Base-by-base conservation (phyloP, 1,140 invertebrate species). In the Drosophila lowei region DNA sequence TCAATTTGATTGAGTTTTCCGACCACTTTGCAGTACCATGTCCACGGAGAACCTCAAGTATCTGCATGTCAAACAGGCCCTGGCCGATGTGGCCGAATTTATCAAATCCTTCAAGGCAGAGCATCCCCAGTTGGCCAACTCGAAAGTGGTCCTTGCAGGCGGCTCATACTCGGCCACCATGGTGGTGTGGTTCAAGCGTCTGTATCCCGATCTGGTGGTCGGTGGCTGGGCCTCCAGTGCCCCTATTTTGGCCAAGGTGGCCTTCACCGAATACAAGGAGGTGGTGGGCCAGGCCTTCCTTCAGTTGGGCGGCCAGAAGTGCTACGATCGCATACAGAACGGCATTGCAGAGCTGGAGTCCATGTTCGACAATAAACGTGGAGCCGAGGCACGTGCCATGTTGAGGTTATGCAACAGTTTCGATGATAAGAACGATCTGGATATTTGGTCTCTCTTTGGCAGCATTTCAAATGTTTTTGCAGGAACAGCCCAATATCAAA, bases 81-180 rank as follows among this genome's bases (percentile, higher is more conserved):
- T 96, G 11, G 95, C 94, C 25, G 96, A 96, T 92, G 86, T 95
- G 43, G 95, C 94, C 2, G 91, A 93, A 65, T 95, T 96, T 50
- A 94, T 96, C 46, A 75, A 92, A 65, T 92, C 91, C 30, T 91
- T 93, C 21, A 95, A 94, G 72, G 74, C 92, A 9, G 86, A 90
- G 11, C 74, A 85, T 13, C 34, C 89, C 1, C 89, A 91, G 15
- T 59, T 94, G 48, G 25, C 64, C 16, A 74, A 90, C 38, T 89
- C 90, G 0, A 89, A 89, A 49, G 90, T 94, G 44, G 92, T 97
- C 41, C 92, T 95, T 3, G 94, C 96, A 71, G 96, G 96, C 42
- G 95, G 96, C 41, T 96, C 95, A 7, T 97, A 97, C 88, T 93
- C 95, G 18, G 96, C 95, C 65, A 94, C 93, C 21, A 93, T 97